Conservation (phyloP, 2,888 invertebrate species). For the Chrysodeixis includens region DNA sequence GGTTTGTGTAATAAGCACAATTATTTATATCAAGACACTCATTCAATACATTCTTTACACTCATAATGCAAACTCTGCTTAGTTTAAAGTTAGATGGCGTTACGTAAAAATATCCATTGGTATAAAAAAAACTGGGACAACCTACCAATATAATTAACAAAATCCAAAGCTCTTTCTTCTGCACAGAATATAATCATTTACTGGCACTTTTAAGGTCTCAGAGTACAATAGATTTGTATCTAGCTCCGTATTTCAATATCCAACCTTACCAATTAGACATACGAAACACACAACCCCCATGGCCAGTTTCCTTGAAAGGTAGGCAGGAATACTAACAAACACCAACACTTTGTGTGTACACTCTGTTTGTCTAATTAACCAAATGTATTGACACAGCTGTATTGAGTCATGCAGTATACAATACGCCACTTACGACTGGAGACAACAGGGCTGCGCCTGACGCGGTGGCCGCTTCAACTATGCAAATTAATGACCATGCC, state of each 20-base stretch:
- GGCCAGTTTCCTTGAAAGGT: neutral
- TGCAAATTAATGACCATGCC: constrained; percentile 78
- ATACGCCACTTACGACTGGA: constrained; percentile 46
- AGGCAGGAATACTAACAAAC: neutral
- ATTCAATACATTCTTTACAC: no score
- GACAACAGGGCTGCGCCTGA: constrained; percentile 58
- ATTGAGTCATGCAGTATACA: constrained; percentile 46
- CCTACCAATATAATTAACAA: no score
- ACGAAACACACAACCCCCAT: neutral
- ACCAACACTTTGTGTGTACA: neutral
- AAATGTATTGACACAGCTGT: constrained; percentile 44
- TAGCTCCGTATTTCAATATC: neutral
- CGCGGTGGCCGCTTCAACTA: constrained; percentile 69
- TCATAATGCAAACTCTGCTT: no score
- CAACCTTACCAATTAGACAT: neutral
- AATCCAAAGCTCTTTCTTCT: no score
- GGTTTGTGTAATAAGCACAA: no score
- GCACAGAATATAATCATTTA: no score
- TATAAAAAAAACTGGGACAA: no score
- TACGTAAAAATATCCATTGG: no score
- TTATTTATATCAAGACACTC: no score
- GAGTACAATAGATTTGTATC: no score
- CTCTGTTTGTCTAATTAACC: constrained; percentile 37
- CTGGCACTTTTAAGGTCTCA: no score
- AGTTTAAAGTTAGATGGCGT: no score